These are phyloP conservation scores for Cephalopterus ornatus DNA, from an alignment of 2,113 vertebrate genomes.

Conservation along the genomic window DNA sequence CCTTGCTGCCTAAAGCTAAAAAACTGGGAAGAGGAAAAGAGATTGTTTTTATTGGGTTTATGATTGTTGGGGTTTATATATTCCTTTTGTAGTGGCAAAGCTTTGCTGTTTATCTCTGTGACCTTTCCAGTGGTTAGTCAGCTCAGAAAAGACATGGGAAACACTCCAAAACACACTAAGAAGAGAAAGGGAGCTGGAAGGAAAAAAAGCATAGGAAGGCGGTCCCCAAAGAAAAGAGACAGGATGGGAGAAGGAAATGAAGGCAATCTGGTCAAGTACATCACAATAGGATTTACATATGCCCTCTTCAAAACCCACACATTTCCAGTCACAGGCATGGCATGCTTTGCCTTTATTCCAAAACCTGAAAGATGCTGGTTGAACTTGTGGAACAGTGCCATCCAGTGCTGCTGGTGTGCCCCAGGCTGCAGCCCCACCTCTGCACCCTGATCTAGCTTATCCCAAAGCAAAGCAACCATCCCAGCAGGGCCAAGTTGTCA, in stretches of 20 bases:
- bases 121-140: background rate
- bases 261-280: background rate
- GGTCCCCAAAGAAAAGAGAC: background rate
- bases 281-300: background rate
- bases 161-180: background rate
- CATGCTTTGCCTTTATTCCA: background rate
- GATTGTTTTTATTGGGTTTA: background rate
- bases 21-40: background rate
- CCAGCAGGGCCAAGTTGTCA: background rate
- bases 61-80: background rate
- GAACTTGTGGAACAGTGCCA: conserved; percentile 4
- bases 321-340: background rate
- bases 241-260: background rate
- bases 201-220: background rate
- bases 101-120: background rate
- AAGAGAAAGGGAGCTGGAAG: background rate
- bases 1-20: background rate
- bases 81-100: background rate
- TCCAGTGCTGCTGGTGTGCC: background rate
- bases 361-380: background rate
- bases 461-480: background rate
- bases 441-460: background rate
- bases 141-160: background rate
- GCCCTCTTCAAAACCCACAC: background rate
- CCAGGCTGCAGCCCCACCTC: background rate